Base-by-base conservation (phyloP, 2,797 vertebrate genomes). In the Lithobates sylvaticus region DNA sequence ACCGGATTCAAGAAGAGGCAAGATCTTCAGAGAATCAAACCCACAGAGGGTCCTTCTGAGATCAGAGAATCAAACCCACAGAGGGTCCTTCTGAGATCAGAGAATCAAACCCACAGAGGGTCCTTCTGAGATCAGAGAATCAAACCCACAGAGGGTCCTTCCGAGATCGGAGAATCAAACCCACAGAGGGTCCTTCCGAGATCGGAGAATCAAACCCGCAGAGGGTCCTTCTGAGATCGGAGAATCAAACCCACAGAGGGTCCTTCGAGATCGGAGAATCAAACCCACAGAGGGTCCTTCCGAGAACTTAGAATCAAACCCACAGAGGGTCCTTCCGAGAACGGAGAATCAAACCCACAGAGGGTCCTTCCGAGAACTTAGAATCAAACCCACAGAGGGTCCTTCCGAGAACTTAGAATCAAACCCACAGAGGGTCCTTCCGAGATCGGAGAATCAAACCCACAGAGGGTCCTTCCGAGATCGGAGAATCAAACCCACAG, bases 1-100 rank as follows among this genome's bases (percentile, higher is more conserved):
- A 58, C 77, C 76, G 84, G 58, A 85, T 67, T 7, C 23, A 54
- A 80, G 71, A 27, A 74, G 70, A 23, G 0, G 34, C 64, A 39
- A 7, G 21, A 23, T 67, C 70, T 27, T 39, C 27, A 5, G 50
- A 36, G 68, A 36, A 47, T 21, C 10, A 16, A n/a, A 68, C 29
- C 32, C 7, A n/a, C 32, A 3, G 12, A 78, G n/a, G n/a, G 61
- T 61, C 34, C 34, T 5, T n/a, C n/a, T n/a, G n/a, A n/a, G n/a
- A n/a, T 39, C 27, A 5, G 50, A 36, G 68, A 36, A 47, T 21
- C 10, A 16, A n/a, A 68, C 29, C 32, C 7, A n/a, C n/a, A n/a
- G n/a, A n/a, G n/a, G n/a, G n/a, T n/a, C n/a, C n/a, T n/a, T n/a
- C n/a, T n/a, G n/a, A n/a, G n/a, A n/a, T 39, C 27, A 5, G 50